A percentile compares a stretch with the other conserved stretches of the same genome.
Conservation (phyloP, 1,140 invertebrate species). For the Drosophila rufa region DNA sequence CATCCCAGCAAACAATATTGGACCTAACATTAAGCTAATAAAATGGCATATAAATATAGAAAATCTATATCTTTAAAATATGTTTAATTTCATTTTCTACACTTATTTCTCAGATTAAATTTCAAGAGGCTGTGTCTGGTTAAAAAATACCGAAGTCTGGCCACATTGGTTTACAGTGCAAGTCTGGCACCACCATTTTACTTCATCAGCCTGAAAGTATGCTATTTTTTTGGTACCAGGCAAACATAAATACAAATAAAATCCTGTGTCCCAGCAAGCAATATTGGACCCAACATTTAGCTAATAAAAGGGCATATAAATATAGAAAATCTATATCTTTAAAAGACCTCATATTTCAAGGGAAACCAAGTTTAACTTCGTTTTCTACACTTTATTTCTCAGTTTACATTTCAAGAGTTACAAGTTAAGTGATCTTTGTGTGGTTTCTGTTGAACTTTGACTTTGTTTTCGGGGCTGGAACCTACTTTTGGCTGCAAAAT, state of each 20-base stretch:
- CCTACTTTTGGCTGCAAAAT: neutral
- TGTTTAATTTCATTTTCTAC: neutral
- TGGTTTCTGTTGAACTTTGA: neutral
- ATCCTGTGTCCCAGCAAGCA: conserved; percentile 9
- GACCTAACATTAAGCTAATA: conserved; percentile 37
- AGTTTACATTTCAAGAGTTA: neutral
- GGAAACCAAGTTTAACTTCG: neutral
- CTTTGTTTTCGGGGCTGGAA: neutral
- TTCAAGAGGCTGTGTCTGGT: neutral
- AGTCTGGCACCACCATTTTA: too few relatives aligned
- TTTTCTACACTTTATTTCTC: conserved; percentile 16
- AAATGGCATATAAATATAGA: conserved; percentile 34
- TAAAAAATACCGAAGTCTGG: too few relatives aligned
- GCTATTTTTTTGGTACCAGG: too few relatives aligned
- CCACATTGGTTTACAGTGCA: too few relatives aligned
- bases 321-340: conserved; percentile 11
- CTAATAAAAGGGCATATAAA: conserved; percentile 39
- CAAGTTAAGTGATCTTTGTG: neutral
- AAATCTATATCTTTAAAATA: neutral
- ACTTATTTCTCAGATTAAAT: conserved; percentile 7
- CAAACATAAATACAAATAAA: too few relatives aligned
- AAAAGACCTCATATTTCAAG: neutral
- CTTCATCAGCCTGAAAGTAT: too few relatives aligned
- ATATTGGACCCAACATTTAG: conserved; percentile 31
- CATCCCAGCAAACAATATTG: conserved; percentile 21